Evolutionary conservation across 2,888 invertebrate species (phyloP).

Genomic region (Habrosyne pyritoides): DNA sequence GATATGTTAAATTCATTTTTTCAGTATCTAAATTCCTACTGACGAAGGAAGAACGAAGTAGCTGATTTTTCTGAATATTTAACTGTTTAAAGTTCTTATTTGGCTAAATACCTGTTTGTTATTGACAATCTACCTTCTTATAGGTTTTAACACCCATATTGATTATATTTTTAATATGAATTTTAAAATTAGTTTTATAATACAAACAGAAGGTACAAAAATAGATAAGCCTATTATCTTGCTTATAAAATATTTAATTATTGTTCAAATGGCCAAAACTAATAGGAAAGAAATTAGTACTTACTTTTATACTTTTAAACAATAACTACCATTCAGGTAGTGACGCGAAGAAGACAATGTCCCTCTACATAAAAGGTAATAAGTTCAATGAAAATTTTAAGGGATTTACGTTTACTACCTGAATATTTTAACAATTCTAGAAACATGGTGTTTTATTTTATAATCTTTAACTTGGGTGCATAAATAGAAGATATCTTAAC

Average conservation of each 20-base stretch:
- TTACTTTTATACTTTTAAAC: neutral
- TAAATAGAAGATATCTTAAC: slow-evolving; percentile 22
- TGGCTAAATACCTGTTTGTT: no score
- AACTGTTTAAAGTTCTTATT: no score
- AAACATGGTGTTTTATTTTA: slow-evolving; percentile 43
- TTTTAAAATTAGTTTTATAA: no score
- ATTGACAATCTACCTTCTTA: no score
- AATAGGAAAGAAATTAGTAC: neutral
- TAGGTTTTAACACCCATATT: no score
- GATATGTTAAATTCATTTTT: no score
- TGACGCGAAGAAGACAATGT: neutral
- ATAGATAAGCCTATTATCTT: neutral
- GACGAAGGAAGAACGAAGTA: no score
- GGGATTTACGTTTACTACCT: slow-evolving; percentile 40
- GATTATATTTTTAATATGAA: neutral
- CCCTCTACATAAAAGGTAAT: neutral
- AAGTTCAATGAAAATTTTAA: slow-evolving; percentile 22
- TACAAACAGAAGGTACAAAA: no score
- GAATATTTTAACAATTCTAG: slow-evolving; percentile 21
- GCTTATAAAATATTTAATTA: neutral
- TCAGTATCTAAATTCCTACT: no score
- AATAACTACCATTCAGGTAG: slow-evolving; percentile 1
- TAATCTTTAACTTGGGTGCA: slow-evolving; percentile 20
- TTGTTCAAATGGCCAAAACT: neutral
- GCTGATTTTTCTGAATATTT: no score